A percentile compares a stretch with the other conserved stretches of the same genome.
phyloP scores from a whole-genome alignment of 1,140 invertebrate genomes.

The Aphis gossypii region DNA sequence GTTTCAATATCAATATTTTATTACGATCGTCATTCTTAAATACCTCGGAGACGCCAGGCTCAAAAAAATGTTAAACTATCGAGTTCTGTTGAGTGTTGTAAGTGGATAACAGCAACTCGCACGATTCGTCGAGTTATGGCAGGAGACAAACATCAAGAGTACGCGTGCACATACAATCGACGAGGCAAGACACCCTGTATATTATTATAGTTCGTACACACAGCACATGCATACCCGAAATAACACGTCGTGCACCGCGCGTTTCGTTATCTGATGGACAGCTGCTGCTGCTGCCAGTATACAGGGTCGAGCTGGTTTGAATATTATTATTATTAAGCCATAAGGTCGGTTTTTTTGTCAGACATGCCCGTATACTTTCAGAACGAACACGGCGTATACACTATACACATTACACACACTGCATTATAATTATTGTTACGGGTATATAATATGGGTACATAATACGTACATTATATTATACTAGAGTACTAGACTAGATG shows the following conservation, averaged over 20 bases:
- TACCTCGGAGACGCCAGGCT: background rate
- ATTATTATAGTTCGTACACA: background rate
- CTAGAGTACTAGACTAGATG: background rate
- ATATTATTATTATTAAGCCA: conserved; percentile 19
- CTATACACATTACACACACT: background rate
- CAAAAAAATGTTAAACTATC: background rate
- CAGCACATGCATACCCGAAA: background rate
- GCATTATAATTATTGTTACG: background rate
- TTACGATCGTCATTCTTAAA: background rate
- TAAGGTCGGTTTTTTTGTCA: conserved; percentile 6
- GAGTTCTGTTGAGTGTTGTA: background rate
- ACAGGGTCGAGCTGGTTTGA: background rate
- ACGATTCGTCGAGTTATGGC: background rate
- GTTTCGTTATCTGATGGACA: conserved; percentile 5
- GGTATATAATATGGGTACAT: background rate
- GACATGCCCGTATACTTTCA: background rate
- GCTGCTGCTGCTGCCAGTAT: background rate
- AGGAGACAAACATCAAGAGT: background rate
- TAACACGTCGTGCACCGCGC: background rate
- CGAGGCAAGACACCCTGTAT: background rate
- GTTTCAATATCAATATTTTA: background rate
- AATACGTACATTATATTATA: background rate
- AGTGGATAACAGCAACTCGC: background rate
- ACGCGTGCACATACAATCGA: background rate
- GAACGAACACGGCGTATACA: background rate